Evolutionary conservation across 2,888 invertebrate genomes (phyloP).

Genomic region (Pardosa pseudoannulata): DNA sequence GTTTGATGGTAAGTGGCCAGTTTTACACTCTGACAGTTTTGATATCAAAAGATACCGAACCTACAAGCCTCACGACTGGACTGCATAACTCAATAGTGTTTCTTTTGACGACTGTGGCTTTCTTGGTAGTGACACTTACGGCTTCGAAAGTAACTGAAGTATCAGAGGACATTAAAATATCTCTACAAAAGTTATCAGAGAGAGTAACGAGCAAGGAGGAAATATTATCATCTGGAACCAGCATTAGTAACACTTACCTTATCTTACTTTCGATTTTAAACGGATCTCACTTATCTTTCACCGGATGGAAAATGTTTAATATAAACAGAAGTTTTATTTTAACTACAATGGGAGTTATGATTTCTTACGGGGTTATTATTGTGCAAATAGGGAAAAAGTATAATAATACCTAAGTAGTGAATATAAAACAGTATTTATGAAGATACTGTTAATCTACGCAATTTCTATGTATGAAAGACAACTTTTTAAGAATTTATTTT

Average conservation of each 20-base stretch:
- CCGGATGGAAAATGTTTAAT: slow-evolving; percentile 68
- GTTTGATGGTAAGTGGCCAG: slow-evolving; percentile 62
- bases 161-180: slow-evolving; percentile 44
- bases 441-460: too few species aligned
- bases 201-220: background rate
- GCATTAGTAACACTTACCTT: slow-evolving; percentile 24
- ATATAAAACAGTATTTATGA: too few species aligned
- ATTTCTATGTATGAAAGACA: too few species aligned
- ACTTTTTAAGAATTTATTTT: too few species aligned
- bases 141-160: slow-evolving; percentile 51
- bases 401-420: background rate
- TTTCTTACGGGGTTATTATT: slow-evolving; percentile 62
- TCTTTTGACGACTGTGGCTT: slow-evolving; percentile 49
- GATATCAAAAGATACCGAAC: slow-evolving; percentile 56
- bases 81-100: slow-evolving; percentile 55
- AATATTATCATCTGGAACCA: background rate
- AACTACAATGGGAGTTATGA: slow-evolving; percentile 68
- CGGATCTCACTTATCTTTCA: slow-evolving; percentile 55
- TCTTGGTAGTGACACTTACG: slow-evolving; percentile 41
- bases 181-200: slow-evolving; percentile 55
- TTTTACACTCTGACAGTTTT: slow-evolving; percentile 56
- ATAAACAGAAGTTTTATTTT: slow-evolving; percentile 64
- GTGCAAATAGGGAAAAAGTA: slow-evolving; percentile 57
- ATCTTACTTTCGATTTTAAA: slow-evolving; percentile 41
- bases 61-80: slow-evolving; percentile 29